A percentile compares a stretch with the other conserved stretches of the same genome.
phyloP scores from a whole-genome alignment of 2,888 invertebrate species.

The Drosophila histrio region DNA sequence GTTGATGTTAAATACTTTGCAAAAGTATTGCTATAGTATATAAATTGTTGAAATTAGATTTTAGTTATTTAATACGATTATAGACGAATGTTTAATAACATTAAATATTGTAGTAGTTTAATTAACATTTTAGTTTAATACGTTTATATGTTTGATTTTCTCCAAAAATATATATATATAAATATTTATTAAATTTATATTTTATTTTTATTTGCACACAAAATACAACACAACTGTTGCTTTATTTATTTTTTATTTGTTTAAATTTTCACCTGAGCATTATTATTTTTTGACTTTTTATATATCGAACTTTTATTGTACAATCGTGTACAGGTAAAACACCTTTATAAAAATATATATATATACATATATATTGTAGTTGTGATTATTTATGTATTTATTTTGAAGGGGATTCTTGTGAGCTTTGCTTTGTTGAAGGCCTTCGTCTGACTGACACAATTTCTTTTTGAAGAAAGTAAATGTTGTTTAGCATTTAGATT shows the following conservation, averaged over 20 bases:
- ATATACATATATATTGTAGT: conserved; percentile 12
- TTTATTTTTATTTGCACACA: conserved; percentile 60
- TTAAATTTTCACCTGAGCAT: conserved; percentile 65
- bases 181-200: conserved; percentile 27
- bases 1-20: conserved; percentile 43
- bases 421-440: conserved; percentile 21
- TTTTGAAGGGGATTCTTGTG: background rate
- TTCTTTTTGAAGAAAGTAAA: conserved; percentile 13
- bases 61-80: conserved; percentile 20
- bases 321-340: conserved; percentile 47
- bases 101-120: conserved; percentile 21
- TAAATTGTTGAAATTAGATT: conserved; percentile 27
- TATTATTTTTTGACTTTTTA: conserved; percentile 32
- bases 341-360: conserved; percentile 66
- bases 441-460: conserved; percentile 19
- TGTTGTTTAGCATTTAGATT: background rate
- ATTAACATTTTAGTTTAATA: conserved; percentile 22
- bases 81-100: conserved; percentile 35
- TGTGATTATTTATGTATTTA: conserved; percentile 12
- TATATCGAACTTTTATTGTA: conserved; percentile 33
- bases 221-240: conserved; percentile 66
- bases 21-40: conserved; percentile 17
- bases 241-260: conserved; percentile 15
- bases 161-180: conserved; percentile 68
- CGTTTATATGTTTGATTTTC: conserved; percentile 34